Base-by-base conservation (phyloP, 2,797 vertebrate species). In the Champsocephalus esox region DNA sequence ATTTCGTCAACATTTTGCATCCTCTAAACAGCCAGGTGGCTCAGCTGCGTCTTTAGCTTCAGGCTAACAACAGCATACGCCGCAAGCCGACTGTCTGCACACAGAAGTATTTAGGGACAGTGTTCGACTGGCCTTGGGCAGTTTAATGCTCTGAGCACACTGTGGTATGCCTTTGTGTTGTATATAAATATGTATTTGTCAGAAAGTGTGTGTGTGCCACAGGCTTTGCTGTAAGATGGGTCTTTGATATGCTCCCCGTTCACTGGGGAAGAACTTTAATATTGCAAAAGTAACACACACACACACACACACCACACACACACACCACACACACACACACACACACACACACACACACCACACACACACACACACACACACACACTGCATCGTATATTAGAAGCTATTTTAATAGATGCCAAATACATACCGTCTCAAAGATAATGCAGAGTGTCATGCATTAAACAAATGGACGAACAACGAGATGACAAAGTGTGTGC, bases 181-280 rank as follows among this genome's bases (percentile, higher is more conserved):
- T 57, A 62, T 75, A 32, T 66, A 67, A 68, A 76, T 64, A 64
- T 67, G 62, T 69, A 46, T 72, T 56, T 68, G 51, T 61, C n/a
- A 12, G 17, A 34, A 34, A 34, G 8, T 21, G 52, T 74, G 64
- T 66, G 11, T 61, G 62, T 51, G 69, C 64, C 60, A 69, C 61
- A 80, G 78, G 79, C 77, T 73, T 76, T 66, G 56, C 79, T 83
- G 68, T 66, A 58, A 83, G 78, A 76, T 71, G 52, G 41, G 43
- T 73, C 80, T 88, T 85, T 86, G 75, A 87, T 86, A 82, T 66
- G 77, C 43, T 67, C 79, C 72, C 74, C 64, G 34, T 83, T 85
- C 80, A 79, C 73, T 55, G 12, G 79, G 74, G 82, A 60, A 50
- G 5, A 68, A 69, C 79, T 76, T 84, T 75, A 83, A 84, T 87